These are phyloP conservation scores for Branchipolynoe longqiensis DNA, from an alignment of 2,888 invertebrate genomes.

Conservation along the genomic window DNA sequence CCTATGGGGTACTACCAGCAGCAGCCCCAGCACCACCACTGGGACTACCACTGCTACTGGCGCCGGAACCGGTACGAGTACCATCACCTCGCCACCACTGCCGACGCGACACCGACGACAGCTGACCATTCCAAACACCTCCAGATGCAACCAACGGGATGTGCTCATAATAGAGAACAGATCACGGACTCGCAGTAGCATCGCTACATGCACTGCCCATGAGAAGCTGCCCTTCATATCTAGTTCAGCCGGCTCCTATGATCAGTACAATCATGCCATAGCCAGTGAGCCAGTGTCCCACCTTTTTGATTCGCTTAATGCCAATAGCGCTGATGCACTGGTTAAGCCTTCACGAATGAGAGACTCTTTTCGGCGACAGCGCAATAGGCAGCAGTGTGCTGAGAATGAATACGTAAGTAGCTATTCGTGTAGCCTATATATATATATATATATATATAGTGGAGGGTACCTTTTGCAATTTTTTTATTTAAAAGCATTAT, in stretches of 20 bases:
- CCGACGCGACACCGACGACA: not conserved
- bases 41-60: not conserved
- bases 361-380: conserved; percentile 37
- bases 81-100: not conserved
- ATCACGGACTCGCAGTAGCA: conserved; percentile 39
- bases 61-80: not conserved
- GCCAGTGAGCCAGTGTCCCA: not conserved
- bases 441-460: no score
- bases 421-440: no score
- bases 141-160: not conserved
- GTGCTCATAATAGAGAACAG: not conserved
- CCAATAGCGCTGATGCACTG: conserved; percentile 47
- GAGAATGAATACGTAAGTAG: conserved; percentile 35
- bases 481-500: no score
- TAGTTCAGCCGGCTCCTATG: not conserved
- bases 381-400: not conserved
- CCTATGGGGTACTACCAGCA: not conserved
- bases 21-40: not conserved
- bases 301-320: conserved; percentile 34
- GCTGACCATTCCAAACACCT: no score
- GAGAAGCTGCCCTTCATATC: not conserved
- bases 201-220: conserved; percentile 24
- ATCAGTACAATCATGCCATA: not conserved
- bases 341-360: conserved; percentile 39
- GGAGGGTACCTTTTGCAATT: no score